phyloP scores from a whole-genome alignment of 2,113 vertebrate genomes.

The Bos indicus region DNA sequence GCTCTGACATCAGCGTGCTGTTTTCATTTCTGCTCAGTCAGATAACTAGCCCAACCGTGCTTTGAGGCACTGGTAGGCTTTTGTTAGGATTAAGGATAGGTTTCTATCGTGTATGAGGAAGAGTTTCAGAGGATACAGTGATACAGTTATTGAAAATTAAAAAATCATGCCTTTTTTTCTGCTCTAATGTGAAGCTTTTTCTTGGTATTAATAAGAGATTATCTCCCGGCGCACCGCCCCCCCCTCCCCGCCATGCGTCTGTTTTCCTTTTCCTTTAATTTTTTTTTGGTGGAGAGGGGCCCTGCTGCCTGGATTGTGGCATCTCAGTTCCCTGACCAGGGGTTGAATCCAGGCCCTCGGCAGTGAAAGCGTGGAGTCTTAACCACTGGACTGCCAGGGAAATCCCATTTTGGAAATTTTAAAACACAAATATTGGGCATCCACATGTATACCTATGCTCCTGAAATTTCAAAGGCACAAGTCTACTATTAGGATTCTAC shows the following conservation, averaged over 20 bases:
- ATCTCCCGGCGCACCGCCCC: neutral
- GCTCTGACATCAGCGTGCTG: neutral
- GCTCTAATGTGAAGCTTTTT: neutral
- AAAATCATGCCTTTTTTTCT: neutral
- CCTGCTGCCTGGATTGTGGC: neutral
- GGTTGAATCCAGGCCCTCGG: neutral
- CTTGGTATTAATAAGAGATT: neutral
- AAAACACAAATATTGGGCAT: neutral
- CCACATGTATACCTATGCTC: neutral
- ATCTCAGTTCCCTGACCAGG: neutral
- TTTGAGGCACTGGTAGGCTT: neutral
- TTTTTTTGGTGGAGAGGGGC: neutral
- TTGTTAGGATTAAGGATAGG: neutral
- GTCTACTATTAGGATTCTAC: neutral
- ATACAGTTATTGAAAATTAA: neutral
- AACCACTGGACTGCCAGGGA: neutral
- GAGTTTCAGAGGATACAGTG: neutral
- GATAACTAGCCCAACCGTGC: neutral
- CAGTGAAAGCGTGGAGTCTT: neutral
- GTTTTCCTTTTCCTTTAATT: neutral
- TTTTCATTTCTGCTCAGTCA: slow-evolving; percentile 1
- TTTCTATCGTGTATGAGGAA: neutral
- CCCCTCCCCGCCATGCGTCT: neutral
- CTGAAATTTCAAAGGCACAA: neutral
- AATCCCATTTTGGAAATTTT: neutral